These are phyloP conservation scores for Drosophila azteca DNA, from an alignment of 1,140 invertebrate species.

Conservation along the genomic window DNA sequence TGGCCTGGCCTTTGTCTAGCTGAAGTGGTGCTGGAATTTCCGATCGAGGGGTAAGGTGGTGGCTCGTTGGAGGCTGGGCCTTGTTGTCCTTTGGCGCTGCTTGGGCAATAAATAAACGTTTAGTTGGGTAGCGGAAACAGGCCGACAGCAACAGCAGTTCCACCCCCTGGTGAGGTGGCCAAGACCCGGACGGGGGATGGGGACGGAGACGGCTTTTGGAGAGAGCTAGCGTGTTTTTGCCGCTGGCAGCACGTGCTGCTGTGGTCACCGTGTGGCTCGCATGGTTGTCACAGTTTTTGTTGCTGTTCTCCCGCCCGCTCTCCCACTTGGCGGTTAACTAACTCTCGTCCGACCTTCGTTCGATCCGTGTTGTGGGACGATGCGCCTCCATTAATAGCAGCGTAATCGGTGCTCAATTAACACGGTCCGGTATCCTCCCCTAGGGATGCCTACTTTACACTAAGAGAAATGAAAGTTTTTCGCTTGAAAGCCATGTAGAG, in stretches of 20 bases:
- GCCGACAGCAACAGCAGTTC: conserved; percentile 73
- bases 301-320: conserved; percentile 5
- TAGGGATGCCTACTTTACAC: conserved; percentile 9
- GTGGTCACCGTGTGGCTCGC: conserved; percentile 66
- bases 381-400: conserved; percentile 53
- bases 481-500: neutral
- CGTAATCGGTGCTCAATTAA: conserved; percentile 75
- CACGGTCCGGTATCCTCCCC: conserved; percentile 31
- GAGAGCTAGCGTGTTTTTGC: conserved; percentile 55
- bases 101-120: conserved; percentile 79
- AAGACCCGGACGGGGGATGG: neutral
- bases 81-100: conserved; percentile 75
- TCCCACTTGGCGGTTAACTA: conserved; percentile 44
- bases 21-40: conserved; percentile 60
- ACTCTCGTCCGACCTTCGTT: conserved; percentile 42
- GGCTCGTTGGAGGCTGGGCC: conserved; percentile 11
- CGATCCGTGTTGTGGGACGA: conserved; percentile 1
- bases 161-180: conserved; percentile 24
- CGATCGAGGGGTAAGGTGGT: neutral
- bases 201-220: neutral
- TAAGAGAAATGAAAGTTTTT: neutral
- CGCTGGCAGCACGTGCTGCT: conserved; percentile 73
- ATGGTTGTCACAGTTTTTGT: conserved; percentile 74
- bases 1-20: conserved; percentile 73
- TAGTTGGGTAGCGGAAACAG: conserved; percentile 73